A percentile compares a stretch with the other conserved stretches of the same genome.
These are phyloP conservation scores for Gadopsis bispinosus DNA, from an alignment of 2,797 vertebrate species.

Conservation along the genomic window DNA sequence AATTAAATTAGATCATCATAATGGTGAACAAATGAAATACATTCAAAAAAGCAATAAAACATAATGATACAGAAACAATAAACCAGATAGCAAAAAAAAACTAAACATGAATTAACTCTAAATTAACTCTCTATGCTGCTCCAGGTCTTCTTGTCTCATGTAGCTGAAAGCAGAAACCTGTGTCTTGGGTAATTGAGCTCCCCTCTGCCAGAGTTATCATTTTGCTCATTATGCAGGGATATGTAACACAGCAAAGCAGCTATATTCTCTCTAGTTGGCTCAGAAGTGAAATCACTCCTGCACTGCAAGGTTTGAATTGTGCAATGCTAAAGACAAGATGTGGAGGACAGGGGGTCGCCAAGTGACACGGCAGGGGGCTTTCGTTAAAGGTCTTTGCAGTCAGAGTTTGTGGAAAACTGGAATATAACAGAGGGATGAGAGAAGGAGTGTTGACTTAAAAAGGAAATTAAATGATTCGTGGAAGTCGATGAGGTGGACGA, in stretches of 20 bases:
- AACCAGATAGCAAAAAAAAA: constrained; percentile 41
- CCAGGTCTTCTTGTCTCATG: constrained; percentile 63
- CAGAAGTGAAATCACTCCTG: constrained; percentile 34
- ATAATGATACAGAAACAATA: constrained; percentile 30
- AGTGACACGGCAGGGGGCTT: constrained; percentile 52
- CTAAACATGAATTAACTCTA: constrained; percentile 62
- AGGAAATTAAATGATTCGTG: constrained; percentile 57
- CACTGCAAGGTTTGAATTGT: constrained; percentile 36
- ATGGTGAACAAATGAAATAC: too few relatives aligned
- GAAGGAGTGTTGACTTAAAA: constrained; percentile 48
- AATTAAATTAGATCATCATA: too few relatives aligned
- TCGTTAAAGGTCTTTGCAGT: constrained; percentile 54
- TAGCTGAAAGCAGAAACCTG: constrained; percentile 73
- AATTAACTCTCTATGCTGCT: constrained; percentile 52
- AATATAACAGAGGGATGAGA: constrained; percentile 28
- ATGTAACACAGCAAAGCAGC: constrained; percentile 56
- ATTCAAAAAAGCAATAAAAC: too few relatives aligned
- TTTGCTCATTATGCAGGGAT: constrained; percentile 68
- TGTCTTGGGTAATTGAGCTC: constrained; percentile 74
- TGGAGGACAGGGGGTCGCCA: constrained; percentile 42
- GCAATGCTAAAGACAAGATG: constrained; percentile 42
- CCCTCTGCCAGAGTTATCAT: constrained; percentile 65
- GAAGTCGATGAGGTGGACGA: constrained; percentile 57
- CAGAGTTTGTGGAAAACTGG: constrained; percentile 39
- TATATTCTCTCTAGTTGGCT: constrained; percentile 39